Conservation (phyloP, 2,113 vertebrate genomes). For the Rhea pennata region DNA sequence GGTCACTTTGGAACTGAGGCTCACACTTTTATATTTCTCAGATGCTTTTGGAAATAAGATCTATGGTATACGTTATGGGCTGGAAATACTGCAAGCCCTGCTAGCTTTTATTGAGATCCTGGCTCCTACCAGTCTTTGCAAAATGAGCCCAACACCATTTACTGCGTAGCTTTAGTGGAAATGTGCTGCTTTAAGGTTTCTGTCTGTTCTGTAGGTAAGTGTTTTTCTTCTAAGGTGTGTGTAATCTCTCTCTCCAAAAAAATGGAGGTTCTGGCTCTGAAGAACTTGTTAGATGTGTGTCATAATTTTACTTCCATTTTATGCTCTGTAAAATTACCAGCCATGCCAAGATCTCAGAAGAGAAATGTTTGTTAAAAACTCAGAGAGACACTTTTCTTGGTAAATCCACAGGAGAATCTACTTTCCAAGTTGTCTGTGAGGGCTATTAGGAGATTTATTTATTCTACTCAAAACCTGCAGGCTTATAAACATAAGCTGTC, state of each 20-base stretch:
- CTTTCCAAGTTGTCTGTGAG: not conserved
- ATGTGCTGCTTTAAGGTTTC: not conserved
- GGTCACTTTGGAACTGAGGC: conserved; percentile 26
- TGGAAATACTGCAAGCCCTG: conserved; percentile 17
- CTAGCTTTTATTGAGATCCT: conserved; percentile 32
- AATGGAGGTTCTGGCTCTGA: not conserved
- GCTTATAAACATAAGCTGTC: conserved; percentile 49
- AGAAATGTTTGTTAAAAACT: not conserved
- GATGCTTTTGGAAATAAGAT: not conserved
- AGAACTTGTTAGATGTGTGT: not conserved
- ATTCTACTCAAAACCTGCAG: conserved; percentile 35
- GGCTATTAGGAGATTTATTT: conserved; percentile 44
- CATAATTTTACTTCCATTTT: not conserved
- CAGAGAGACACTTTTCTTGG: not conserved
- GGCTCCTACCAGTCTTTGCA: not conserved
- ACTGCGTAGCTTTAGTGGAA: not conserved
- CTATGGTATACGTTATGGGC: not conserved
- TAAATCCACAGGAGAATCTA: not conserved
- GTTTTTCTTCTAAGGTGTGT: not conserved
- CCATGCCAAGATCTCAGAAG: not conserved
- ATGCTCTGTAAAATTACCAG: not conserved
- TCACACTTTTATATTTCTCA: not conserved
- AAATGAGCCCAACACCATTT: not conserved
- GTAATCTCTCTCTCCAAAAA: not conserved
- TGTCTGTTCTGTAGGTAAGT: not conserved